Conservation (phyloP, 2,113 vertebrate genomes). For the Cervus canadensis region DNA sequence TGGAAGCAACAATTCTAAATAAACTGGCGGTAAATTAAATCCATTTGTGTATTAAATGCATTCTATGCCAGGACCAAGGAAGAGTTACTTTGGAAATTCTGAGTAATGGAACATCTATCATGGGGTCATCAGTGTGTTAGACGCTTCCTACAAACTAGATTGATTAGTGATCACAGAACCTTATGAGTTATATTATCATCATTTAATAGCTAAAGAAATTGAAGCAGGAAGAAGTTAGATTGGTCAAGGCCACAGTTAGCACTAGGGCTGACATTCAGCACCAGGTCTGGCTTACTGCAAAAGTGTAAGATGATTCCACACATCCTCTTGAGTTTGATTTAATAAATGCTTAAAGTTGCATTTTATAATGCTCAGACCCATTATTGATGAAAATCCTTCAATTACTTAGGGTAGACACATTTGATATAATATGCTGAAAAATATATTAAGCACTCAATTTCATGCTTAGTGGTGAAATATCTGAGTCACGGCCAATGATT, state of each 20-base stretch:
- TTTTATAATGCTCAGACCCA: not conserved
- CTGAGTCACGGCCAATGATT: not conserved
- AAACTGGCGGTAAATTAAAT: not conserved
- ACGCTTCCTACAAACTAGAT: not conserved
- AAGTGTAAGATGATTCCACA: not conserved
- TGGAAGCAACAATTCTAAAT: not conserved
- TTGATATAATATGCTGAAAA: constrained; percentile 28
- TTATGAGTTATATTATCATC: not conserved
- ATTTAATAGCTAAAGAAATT: not conserved
- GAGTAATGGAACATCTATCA: not conserved
- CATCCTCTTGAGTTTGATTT: not conserved
- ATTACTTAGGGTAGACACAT: not conserved
- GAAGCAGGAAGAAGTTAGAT: not conserved
- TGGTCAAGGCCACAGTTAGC: not conserved
- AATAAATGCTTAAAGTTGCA: not conserved
- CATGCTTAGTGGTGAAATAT: constrained; percentile 15
- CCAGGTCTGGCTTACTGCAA: not conserved
- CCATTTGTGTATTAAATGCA: not conserved
- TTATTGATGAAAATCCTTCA: not conserved
- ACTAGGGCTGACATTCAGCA: not conserved
- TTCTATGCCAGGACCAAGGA: not conserved
- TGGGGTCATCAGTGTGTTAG: not conserved
- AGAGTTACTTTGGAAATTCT: constrained; percentile 27
- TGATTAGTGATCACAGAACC: constrained; percentile 4
- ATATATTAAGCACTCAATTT: constrained; percentile 4